A percentile compares a stretch with the other conserved stretches of the same genome.
Conservation (phyloP, 2,797 vertebrate species). For the Lacerta viridis region DNA sequence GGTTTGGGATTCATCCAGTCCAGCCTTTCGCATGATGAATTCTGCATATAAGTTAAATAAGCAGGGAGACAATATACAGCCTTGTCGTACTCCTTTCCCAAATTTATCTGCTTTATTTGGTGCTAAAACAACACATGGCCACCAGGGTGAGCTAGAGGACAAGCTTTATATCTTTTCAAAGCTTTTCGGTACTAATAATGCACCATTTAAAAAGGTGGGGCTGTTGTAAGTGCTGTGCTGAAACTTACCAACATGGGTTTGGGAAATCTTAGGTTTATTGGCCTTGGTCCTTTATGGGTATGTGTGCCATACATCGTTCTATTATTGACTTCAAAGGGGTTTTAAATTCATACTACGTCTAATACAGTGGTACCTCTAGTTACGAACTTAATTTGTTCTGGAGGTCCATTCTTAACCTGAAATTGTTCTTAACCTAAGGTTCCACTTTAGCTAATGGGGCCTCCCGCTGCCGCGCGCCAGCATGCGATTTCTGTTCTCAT, state of each 20-base stretch:
- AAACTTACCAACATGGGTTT: not conserved
- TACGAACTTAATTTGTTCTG: too few relatives aligned
- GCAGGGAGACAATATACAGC: too few relatives aligned
- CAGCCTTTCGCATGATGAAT: too few relatives aligned
- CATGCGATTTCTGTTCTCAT: too few relatives aligned
- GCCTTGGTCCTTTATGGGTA: not conserved
- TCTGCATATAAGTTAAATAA: too few relatives aligned
- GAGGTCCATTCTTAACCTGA: too few relatives aligned
- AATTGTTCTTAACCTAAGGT: too few relatives aligned
- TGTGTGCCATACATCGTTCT: not conserved
- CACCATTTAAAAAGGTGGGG: not conserved
- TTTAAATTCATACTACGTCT: not conserved
- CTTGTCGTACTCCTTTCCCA: too few relatives aligned
- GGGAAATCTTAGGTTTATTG: not conserved
- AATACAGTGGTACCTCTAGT: too few relatives aligned
- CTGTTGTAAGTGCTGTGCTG: not conserved
- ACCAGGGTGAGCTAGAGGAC: conserved; percentile 58
- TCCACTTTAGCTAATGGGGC: too few relatives aligned
- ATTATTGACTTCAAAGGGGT: not conserved
- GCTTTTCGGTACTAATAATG: not conserved
- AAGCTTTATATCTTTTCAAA: conserved; percentile 12
- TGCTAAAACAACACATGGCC: conserved; percentile 21
- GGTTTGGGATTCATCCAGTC: too few relatives aligned
- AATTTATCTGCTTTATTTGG: not conserved
- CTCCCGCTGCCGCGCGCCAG: too few relatives aligned